Evolutionary conservation across 2,888 invertebrate species (phyloP), one percentile per base, ranked within the genome.

Genomic region (Lydus trimaculatus): DNA sequence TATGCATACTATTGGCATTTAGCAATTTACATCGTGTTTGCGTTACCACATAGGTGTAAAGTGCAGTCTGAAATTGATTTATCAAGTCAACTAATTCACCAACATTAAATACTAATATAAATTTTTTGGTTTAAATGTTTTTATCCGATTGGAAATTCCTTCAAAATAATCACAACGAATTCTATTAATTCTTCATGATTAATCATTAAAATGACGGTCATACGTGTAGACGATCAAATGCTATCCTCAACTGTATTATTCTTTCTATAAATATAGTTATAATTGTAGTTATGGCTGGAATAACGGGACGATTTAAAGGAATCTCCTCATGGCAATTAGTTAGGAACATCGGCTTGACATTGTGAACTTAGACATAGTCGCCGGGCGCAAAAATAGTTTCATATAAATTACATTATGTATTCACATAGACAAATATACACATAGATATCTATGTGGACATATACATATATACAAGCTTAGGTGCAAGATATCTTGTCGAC

Each of bases 401-500:
- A 76, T 80, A 82, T 81, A 82, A 82, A 82, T 82, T 80, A 79
- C 82, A 78, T 81, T 76, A 79, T 80, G 78, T 79, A 77, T 76
- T 75, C 15, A 56, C 11, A 52, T n/a, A 28, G 15, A 56, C 23
- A 56, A 23, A 52, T 48, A 48, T 9, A 48, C 7, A 48, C 20
- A 52, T 23, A 43, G n/a, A 43, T n/a, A 43, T 43, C n/a, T 43
- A 17, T 43, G 17, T 43, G 43, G n/a, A 13, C 13, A 43, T 13
- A 48, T 39, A 43, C 17, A 79, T 76, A 78, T 78, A 78, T 77
- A 80, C 79, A 78, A 78, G 79, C 78, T 77, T 78, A 78, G 78
- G 81, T 80, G 82, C 81, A 80, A 81, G 82, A 81, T 83, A 83
- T 82, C 83, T 81, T 79, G 81, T 81, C 76, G 74, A 74, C 76